Percentiles rank a stretch among this genome's conserved stretches.
Conservation (phyloP, 2,888 invertebrate genomes). For the Melipona beecheii region DNA sequence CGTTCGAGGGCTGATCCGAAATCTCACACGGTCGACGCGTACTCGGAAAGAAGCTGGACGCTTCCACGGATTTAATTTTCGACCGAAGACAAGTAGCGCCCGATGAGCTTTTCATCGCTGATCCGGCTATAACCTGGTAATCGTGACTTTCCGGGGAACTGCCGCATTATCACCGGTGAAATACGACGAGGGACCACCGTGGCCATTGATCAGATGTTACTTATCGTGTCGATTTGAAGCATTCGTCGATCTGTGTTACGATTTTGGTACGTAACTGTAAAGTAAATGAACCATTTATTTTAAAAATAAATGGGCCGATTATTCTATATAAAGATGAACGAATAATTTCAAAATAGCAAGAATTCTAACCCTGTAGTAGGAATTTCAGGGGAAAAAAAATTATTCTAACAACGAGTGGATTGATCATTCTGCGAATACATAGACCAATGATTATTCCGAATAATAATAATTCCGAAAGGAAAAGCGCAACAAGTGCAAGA, state of each 20-base stretch:
- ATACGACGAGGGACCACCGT: slow-evolving; percentile 24
- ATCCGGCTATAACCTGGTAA: slow-evolving; percentile 6
- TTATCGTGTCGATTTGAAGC: not conserved
- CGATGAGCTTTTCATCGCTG: slow-evolving; percentile 22
- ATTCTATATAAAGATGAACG: not conserved
- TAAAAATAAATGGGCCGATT: not conserved
- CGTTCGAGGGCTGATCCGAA: slow-evolving; percentile 8
- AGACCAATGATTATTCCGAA: no score
- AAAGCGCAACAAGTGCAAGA: no score
- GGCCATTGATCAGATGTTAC: not conserved
- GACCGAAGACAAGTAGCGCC: slow-evolving; percentile 6
- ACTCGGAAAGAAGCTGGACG: slow-evolving; percentile 1
- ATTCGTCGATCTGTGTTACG: not conserved
- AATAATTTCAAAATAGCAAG: not conserved
- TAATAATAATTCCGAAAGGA: no score
- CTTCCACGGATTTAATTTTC: slow-evolving; percentile 46
- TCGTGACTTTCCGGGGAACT: slow-evolving; percentile 27
- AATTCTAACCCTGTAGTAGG: not conserved
- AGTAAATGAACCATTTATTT: not conserved
- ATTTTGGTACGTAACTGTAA: not conserved
- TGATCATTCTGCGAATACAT: no score
- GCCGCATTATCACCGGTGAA: slow-evolving; percentile 19
- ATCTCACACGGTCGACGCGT: not conserved
- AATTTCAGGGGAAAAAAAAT: not conserved
- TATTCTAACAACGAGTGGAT: no score